A percentile compares a stretch with the other conserved stretches of the same genome.
phyloP scores from a whole-genome alignment of 2,888 invertebrate genomes.

The Nomada lathburiana region DNA sequence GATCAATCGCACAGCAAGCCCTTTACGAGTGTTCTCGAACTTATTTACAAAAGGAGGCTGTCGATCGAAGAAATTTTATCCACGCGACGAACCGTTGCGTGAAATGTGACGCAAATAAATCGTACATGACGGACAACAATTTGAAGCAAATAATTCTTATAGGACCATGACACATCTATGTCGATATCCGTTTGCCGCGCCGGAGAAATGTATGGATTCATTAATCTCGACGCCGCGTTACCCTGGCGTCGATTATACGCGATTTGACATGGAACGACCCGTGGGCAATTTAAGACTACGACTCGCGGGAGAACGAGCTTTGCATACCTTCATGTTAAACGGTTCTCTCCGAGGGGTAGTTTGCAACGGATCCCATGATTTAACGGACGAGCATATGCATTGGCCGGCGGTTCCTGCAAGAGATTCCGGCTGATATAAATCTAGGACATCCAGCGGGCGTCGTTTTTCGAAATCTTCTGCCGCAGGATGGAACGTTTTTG shows the following conservation, averaged over 20 bases:
- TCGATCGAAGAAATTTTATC: neutral
- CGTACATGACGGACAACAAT: too few species aligned
- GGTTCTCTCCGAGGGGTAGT: neutral
- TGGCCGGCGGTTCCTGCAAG: neutral
- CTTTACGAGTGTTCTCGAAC: too few species aligned
- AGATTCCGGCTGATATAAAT: constrained; percentile 39
- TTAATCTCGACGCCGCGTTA: neutral
- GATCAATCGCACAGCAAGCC: neutral
- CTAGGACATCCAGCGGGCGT: constrained; percentile 8
- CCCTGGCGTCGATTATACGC: neutral
- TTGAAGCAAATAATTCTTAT: too few species aligned
- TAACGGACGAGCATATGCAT: constrained; percentile 19
- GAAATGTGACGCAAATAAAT: neutral
- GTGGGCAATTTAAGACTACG: constrained; percentile 4
- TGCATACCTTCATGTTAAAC: neutral
- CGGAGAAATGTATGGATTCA: neutral
- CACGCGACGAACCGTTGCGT: neutral
- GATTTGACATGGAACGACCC: neutral
- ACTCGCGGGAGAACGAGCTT: neutral
- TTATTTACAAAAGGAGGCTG: too few species aligned
- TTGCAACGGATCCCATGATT: constrained; percentile 22
- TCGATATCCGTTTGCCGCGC: neutral
- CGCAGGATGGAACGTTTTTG: constrained; percentile 21
- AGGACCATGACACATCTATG: neutral
- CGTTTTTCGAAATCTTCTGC: constrained; percentile 21